These are phyloP conservation scores for Bombus fervidus DNA, from an alignment of 1,140 invertebrate species.

Conservation along the genomic window DNA sequence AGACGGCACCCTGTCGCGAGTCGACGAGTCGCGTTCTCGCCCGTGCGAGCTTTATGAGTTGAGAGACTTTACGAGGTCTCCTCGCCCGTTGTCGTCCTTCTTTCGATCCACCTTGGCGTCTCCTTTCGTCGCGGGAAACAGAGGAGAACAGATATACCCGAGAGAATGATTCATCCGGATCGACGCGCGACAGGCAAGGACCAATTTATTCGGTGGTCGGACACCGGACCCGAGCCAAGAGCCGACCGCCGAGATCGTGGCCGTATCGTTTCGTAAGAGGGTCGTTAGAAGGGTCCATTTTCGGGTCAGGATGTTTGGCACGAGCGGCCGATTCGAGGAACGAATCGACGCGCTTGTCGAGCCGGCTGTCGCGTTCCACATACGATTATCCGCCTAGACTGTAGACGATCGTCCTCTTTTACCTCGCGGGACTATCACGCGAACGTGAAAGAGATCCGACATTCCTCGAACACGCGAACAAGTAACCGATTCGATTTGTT, in stretches of 20 bases:
- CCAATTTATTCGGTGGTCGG: slow-evolving; percentile 23
- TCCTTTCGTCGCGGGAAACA: not conserved
- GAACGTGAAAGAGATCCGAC: not conserved
- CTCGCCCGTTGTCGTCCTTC: not conserved
- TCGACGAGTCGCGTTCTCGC: not conserved
- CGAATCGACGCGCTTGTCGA: slow-evolving; percentile 3
- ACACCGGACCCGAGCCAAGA: not conserved
- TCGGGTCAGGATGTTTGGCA: slow-evolving; percentile 37
- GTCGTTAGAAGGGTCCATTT: slow-evolving; percentile 29
- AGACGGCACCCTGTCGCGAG: slow-evolving; percentile 29
- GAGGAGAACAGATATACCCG: not conserved
- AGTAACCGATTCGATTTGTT: slow-evolving; percentile 1
- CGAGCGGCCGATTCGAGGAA: slow-evolving; percentile 43
- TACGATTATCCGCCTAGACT: slow-evolving; percentile 23
- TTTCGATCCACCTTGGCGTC: not conserved
- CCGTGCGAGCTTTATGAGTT: slow-evolving; percentile 57
- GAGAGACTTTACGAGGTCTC: not conserved
- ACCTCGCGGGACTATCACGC: not conserved
- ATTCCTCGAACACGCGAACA: not conserved
- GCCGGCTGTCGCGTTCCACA: slow-evolving; percentile 1
- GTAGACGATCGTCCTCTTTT: not conserved
- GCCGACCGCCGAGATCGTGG: slow-evolving; percentile 1
- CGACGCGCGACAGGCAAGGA: not conserved
- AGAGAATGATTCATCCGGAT: slow-evolving; percentile 27
- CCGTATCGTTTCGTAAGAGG: slow-evolving; percentile 43